Evolutionary conservation across 2,113 vertebrate genomes (phyloP).

Genomic region (Cnemophilus loriae): DNA sequence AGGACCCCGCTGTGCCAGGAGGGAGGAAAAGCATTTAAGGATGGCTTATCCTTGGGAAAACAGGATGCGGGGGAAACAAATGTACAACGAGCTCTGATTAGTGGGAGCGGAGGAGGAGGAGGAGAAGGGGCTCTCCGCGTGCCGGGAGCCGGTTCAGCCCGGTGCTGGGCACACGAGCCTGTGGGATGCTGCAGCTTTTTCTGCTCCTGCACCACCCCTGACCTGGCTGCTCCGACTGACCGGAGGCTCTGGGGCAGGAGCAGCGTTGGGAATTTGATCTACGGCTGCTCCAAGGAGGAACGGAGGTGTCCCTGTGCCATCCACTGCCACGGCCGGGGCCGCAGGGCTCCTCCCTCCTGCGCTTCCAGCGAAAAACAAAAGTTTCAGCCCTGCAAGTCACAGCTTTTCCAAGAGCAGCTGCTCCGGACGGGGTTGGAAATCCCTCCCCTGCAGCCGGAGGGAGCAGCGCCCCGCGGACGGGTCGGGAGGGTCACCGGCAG

Average conservation of each 20-base stretch:
- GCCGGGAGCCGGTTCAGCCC: accelerated
- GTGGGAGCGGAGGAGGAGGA: neutral
- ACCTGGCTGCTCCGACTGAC: accelerated
- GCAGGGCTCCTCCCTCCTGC: neutral
- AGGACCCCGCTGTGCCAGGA: accelerated
- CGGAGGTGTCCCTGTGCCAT: accelerated
- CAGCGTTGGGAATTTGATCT: neutral
- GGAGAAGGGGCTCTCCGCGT: accelerated
- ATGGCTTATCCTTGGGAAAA: neutral
- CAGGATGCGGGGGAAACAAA: accelerated
- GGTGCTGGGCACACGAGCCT: accelerated
- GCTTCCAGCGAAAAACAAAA: neutral
- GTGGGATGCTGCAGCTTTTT: neutral
- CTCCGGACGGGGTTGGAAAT: neutral
- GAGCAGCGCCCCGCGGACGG: accelerated
- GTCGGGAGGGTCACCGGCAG: neutral
- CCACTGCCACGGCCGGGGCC: accelerated
- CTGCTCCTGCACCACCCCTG: neutral
- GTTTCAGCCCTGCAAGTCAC: accelerated
- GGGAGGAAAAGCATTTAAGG: neutral
- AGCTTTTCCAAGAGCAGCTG: neutral
- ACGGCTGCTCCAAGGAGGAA: accelerated
- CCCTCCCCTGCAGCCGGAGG: neutral
- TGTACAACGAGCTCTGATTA: accelerated
- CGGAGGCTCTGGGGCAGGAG: neutral